A percentile compares a stretch with the other conserved stretches of the same genome.
Conservation (phyloP, 2,888 invertebrate species). For the Drosophila kokeensis region DNA sequence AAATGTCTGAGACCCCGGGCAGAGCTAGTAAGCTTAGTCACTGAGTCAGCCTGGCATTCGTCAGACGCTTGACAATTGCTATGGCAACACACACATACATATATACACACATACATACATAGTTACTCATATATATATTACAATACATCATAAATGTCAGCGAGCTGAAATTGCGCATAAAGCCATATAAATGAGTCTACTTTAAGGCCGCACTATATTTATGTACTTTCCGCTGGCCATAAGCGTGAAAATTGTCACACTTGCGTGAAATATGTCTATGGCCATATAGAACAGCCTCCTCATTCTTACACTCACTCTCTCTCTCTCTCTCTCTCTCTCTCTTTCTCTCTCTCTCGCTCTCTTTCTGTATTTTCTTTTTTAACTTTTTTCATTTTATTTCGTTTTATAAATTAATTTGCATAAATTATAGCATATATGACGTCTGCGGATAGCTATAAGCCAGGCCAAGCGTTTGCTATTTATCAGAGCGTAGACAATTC, state of each 20-base stretch:
- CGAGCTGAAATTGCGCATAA: constrained; percentile 76
- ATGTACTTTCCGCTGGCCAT: constrained; percentile 62
- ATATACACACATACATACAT: neutral
- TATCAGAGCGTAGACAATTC: constrained; percentile 51
- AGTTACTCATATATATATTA: constrained; percentile 44
- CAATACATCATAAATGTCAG: constrained; percentile 81
- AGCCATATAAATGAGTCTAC: constrained; percentile 82
- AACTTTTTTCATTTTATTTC: constrained; percentile 34
- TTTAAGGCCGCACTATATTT: constrained; percentile 76
- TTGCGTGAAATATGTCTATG: constrained; percentile 72
- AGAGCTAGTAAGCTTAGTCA: constrained; percentile 26
- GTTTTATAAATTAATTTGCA: constrained; percentile 77
- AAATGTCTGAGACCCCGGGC: constrained; percentile 41
- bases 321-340: neutral
- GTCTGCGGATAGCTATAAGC: constrained; percentile 46
- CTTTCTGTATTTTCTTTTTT: constrained; percentile 12
- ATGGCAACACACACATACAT: constrained; percentile 45
- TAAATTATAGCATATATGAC: constrained; percentile 74
- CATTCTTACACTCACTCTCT: neutral
- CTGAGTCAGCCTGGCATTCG: constrained; percentile 52
- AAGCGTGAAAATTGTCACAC: constrained; percentile 74
- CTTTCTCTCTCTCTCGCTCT: neutral
- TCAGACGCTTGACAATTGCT: constrained; percentile 63
- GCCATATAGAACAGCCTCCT: constrained; percentile 40
- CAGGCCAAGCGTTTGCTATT: constrained; percentile 69